phyloP scores from a whole-genome alignment of 1,140 invertebrate genomes.

The Drosophila sp. region DNA sequence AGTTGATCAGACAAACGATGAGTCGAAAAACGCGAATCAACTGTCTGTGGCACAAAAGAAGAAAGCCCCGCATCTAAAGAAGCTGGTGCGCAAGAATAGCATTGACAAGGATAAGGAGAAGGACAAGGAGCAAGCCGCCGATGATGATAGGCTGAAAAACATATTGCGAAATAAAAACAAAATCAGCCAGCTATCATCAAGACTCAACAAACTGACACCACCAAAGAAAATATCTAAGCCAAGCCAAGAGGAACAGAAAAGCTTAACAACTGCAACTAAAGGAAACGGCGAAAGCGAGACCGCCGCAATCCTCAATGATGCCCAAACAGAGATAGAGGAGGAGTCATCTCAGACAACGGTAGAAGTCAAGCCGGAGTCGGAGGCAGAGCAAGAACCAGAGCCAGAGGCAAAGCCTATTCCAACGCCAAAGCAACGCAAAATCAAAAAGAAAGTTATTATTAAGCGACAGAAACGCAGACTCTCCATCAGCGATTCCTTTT shows the following conservation, averaged over 20 bases:
- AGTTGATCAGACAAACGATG: constrained; percentile 60
- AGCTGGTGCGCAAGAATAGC: constrained; percentile 69
- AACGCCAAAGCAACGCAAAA: constrained; percentile 62
- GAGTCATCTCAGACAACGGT: neutral
- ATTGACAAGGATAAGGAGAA: constrained; percentile 55
- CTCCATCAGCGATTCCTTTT: constrained; percentile 73
- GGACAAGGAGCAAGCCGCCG: constrained; percentile 15
- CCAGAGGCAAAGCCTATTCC: constrained; percentile 33
- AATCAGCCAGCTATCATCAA: constrained; percentile 52
- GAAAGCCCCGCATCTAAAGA: constrained; percentile 55
- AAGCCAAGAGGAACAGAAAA: constrained; percentile 20
- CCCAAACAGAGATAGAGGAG: constrained; percentile 6
- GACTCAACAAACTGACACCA: constrained; percentile 61
- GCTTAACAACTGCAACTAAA: neutral
- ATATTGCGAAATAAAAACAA: constrained; percentile 69
- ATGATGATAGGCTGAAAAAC: constrained; percentile 45
- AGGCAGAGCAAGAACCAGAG: constrained; percentile 4
- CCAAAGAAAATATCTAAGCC: constrained; percentile 62
- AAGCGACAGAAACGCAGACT: constrained; percentile 73
- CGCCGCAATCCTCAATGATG: neutral
- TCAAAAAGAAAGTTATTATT: constrained; percentile 81
- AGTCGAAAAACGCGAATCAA: constrained; percentile 29
- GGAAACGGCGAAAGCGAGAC: neutral
- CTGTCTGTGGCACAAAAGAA: constrained; percentile 47
- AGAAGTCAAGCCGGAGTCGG: neutral